Percentiles rank a stretch among this genome's conserved stretches.
phyloP scores from a whole-genome alignment of 2,797 vertebrate genomes.

The Holocentrus rufus region DNA sequence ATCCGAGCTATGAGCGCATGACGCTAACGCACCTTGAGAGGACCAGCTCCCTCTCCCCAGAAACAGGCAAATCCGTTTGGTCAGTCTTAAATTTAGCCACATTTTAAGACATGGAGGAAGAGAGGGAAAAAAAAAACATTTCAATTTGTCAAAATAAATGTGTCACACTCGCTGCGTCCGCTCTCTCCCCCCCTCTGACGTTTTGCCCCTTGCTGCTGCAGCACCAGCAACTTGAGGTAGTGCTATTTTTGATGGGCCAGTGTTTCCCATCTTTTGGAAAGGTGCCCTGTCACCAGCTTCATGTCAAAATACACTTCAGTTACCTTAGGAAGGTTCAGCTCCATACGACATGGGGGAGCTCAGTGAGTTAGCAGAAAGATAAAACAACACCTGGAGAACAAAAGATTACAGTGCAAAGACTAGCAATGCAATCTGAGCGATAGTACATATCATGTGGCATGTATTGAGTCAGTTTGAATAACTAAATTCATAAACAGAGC shows the following conservation, averaged over 20 bases:
- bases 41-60: slow-evolving; percentile 44
- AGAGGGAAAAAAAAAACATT: slow-evolving; percentile 48
- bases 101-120: slow-evolving; percentile 68
- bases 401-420: slow-evolving; percentile 42
- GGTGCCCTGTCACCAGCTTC: slow-evolving; percentile 67
- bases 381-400: slow-evolving; percentile 43
- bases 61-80: slow-evolving; percentile 69
- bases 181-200: slow-evolving; percentile 49
- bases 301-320: slow-evolving; percentile 64
- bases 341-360: slow-evolving; percentile 21
- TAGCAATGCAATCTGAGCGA: slow-evolving; percentile 45
- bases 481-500: slow-evolving; percentile 79
- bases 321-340: slow-evolving; percentile 51
- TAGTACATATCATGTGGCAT: slow-evolving; percentile 59
- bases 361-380: slow-evolving; percentile 36
- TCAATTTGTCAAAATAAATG: slow-evolving; percentile 78
- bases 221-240: slow-evolving; percentile 59
- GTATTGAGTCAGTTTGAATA: slow-evolving; percentile 70
- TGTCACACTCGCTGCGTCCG: slow-evolving; percentile 51
- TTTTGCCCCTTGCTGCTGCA: slow-evolving; percentile 67
- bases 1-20: slow-evolving; percentile 58
- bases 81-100: slow-evolving; percentile 74
- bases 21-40: slow-evolving; percentile 75
- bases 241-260: slow-evolving; percentile 64
- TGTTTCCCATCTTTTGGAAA: slow-evolving; percentile 60